Evolutionary conservation across 2,888 invertebrate genomes (phyloP), one percentile per base, ranked within the genome.

Genomic region (Ptychoptera albimana): DNA sequence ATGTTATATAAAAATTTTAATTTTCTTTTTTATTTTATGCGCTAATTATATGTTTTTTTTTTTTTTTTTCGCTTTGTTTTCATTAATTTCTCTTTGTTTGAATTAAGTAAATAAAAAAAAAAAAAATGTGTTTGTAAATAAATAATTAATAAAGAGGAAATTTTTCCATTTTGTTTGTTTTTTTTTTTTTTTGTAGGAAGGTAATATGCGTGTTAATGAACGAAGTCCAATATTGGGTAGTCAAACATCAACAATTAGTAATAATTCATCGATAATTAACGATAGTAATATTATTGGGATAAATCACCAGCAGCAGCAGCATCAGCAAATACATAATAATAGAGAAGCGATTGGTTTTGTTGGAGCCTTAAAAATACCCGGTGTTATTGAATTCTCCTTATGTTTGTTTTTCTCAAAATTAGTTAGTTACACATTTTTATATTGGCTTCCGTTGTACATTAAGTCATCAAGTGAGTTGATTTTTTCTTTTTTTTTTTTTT

Each of bases 381-480:
- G 94, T 30, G 96, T 97, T 2, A 52, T 91, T 3, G 93, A 94
- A 68, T 97, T 85, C 68, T 88, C 94, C 0, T 61, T 94, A 37
- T 88, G 88, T 37, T 72, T 96, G 36, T 96, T 96, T 67, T 96
- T 96, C 66, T 87, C 93, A 11, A 97, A 97, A 66, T 74, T 96
- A 35, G 94, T 96, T 56, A 89, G 89, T 62, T 96, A 97, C 60
- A 96, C 94, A 47, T 96, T 96, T 68, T 74, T 96, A 41, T 96
- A 87, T 61, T 97, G 96, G 96, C 70, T 97, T 57, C 96, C 96
- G 15, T 64, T 81, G 5, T 96, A 93, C 57, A 89, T 97, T 47
- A 77, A 79, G 49, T 72, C 75, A 39, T 81, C 85, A 38, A 82
- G 91, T 91, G 63, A 82, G 84, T 75, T 12, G 8, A 5, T 5